Evolutionary conservation across 2,797 vertebrate species (phyloP).

Genomic region (Potorous gilbertii): DNA sequence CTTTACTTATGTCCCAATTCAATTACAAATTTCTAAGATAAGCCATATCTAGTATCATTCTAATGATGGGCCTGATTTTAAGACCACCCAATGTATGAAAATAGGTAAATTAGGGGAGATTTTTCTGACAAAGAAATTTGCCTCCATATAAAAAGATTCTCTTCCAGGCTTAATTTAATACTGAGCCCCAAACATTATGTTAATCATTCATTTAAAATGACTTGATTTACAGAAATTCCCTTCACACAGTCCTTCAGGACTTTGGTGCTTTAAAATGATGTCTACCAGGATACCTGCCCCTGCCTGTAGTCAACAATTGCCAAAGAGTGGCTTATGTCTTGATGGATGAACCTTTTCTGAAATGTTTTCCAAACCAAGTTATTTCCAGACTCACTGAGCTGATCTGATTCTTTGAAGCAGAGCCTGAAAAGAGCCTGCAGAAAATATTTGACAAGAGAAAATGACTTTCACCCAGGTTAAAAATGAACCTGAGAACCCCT

Average conservation of each 20-base stretch:
- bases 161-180: not conserved
- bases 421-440: not conserved
- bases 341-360: not conserved
- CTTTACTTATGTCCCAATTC: not conserved
- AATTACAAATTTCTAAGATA: not conserved
- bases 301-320: not conserved
- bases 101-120: not conserved
- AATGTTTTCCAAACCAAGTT: not conserved
- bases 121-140: not conserved
- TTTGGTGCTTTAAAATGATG: not conserved
- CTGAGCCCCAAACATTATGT: not conserved
- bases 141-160: not conserved
- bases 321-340: not conserved
- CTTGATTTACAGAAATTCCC: not conserved
- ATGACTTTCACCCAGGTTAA: slow-evolving; percentile 1
- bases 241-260: not conserved
- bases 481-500: not conserved
- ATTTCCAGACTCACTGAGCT: not conserved
- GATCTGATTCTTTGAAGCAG: not conserved
- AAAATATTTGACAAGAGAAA: slow-evolving; percentile 26
- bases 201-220: not conserved
- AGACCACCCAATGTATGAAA: not conserved
- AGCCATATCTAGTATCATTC: not conserved
- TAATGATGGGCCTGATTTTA: not conserved
- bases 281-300: not conserved